These are phyloP conservation scores for Hermodice carunculata DNA, from an alignment of 2,888 invertebrate genomes.

Conservation along the genomic window DNA sequence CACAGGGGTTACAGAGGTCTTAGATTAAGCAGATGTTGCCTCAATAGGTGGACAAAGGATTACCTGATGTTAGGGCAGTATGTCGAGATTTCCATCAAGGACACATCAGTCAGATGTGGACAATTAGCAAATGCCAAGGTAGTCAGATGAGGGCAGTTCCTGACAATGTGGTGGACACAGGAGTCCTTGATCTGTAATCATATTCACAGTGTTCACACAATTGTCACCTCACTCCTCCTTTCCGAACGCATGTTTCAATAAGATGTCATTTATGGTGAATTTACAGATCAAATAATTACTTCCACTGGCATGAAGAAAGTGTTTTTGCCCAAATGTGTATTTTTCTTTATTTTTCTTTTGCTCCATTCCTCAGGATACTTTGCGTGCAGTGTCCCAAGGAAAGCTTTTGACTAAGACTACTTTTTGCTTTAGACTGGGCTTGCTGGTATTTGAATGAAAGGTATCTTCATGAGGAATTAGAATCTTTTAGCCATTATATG, in stretches of 20 bases:
- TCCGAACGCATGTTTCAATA: too few relatives aligned
- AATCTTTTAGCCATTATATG: too few relatives aligned
- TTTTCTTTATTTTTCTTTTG: slow-evolving; percentile 7
- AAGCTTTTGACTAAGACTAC: too few relatives aligned
- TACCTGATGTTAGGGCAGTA: slow-evolving; percentile 58
- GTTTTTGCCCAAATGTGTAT: not conserved
- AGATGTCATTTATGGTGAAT: too few relatives aligned
- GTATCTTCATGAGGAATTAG: too few relatives aligned
- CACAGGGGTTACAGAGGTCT: not conserved
- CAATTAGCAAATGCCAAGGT: slow-evolving; percentile 63
- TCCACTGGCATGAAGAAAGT: not conserved
- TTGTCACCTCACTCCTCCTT: too few relatives aligned
- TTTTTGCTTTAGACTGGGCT: too few relatives aligned
- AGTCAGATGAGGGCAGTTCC: slow-evolving; percentile 58
- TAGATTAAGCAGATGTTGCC: not conserved
- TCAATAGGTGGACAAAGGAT: not conserved
- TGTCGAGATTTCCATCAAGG: slow-evolving; percentile 59
- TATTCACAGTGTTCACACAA: too few relatives aligned
- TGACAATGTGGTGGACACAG: slow-evolving; percentile 58
- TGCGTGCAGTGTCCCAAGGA: too few relatives aligned
- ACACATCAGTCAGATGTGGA: slow-evolving; percentile 59
- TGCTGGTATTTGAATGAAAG: too few relatives aligned
- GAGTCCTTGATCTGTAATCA: slow-evolving; percentile 56
- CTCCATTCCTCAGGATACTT: not conserved
- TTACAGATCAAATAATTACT: too few relatives aligned